These are phyloP conservation scores for Haliclona indistincta DNA, from an alignment of 37 sponge, comb jelly and placozoan genomes.

Conservation along the genomic window DNA sequence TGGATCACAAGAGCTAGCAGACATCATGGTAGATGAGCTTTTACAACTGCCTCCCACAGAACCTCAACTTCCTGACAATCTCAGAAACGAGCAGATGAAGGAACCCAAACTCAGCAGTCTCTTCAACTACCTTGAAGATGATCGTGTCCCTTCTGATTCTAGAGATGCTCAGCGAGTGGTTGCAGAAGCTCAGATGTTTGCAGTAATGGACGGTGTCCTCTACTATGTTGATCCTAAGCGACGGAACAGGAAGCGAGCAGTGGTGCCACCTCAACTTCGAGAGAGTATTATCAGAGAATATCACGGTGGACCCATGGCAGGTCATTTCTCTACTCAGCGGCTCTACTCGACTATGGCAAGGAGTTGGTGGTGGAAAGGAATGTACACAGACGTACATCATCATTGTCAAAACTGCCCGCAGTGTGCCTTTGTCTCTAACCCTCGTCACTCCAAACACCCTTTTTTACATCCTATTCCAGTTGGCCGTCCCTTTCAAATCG, in stretches of 20 bases:
- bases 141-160: slow-evolving; percentile 4
- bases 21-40: neutral
- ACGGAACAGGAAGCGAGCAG: slow-evolving; percentile 1
- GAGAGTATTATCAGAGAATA: neutral
- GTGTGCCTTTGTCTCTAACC: slow-evolving; percentile 7
- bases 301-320: slow-evolving; percentile 31
- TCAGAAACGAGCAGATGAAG: neutral
- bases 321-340: neutral
- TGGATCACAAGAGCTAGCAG: neutral
- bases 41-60: neutral
- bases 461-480: slow-evolving; percentile 13
- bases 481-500: slow-evolving; percentile 43
- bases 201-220: neutral
- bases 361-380: slow-evolving; percentile 42
- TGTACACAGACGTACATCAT: slow-evolving; percentile 14
- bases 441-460: neutral
- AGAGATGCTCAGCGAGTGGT: neutral
- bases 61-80: too few relatives aligned
- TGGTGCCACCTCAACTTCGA: neutral
- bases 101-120: too few relatives aligned
- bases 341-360: slow-evolving; percentile 6
- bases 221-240: neutral
- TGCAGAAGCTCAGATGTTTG: neutral
- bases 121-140: neutral
- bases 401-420: slow-evolving; percentile 24